phyloP scores from a whole-genome alignment of 2,797 vertebrate genomes.

The Lagorchestes hirsutus region DNA sequence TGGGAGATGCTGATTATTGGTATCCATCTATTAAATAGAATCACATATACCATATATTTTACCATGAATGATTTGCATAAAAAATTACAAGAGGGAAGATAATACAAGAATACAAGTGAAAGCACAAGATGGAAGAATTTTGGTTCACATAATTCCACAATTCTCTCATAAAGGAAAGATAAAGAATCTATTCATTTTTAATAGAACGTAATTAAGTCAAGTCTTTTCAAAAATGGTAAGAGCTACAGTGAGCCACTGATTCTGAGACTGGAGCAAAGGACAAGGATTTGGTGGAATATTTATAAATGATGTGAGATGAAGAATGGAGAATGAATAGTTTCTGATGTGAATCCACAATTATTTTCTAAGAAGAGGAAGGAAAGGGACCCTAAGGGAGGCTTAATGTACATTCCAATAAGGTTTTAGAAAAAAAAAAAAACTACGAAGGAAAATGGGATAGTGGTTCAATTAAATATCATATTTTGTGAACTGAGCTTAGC shows the following conservation, averaged over 20 bases:
- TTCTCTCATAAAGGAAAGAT: not conserved
- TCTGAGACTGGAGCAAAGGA: not conserved
- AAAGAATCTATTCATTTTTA: not conserved
- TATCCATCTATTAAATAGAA: not conserved
- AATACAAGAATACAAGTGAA: not conserved
- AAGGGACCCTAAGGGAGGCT: not conserved
- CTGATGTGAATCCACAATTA: not conserved
- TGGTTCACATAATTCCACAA: not conserved
- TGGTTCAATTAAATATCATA: not conserved
- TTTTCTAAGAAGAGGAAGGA: not conserved
- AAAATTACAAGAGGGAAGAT: not conserved
- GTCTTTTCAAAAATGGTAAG: not conserved
- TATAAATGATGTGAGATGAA: too few relatives aligned
- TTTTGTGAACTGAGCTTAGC: not conserved
- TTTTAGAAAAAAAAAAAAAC: not conserved
- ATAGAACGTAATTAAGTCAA: not conserved
- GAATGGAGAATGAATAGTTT: not conserved
- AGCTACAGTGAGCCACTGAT: not conserved
- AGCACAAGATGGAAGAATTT: not conserved
- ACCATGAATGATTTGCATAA: not conserved
- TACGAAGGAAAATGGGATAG: not conserved
- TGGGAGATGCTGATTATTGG: not conserved
- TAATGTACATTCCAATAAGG: not conserved
- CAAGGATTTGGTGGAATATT: not conserved
- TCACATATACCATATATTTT: not conserved